phyloP scores from a whole-genome alignment of 2,888 invertebrate species.

The Perizoma affinitatum region DNA sequence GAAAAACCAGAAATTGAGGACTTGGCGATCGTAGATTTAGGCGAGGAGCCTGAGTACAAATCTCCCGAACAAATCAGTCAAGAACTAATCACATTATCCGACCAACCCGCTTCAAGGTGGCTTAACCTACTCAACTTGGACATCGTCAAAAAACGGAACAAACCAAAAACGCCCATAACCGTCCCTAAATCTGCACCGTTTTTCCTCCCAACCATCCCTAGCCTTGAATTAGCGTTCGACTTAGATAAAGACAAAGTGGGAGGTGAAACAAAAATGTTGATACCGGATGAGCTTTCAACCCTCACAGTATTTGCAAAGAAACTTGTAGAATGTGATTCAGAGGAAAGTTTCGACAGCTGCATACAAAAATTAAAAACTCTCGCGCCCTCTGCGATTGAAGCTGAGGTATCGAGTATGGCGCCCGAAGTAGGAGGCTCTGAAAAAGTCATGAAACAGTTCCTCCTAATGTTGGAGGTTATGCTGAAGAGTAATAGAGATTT shows the following conservation, averaged over 20 bases:
- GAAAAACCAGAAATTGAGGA: slow-evolving; percentile 77
- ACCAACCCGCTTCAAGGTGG: slow-evolving; percentile 94
- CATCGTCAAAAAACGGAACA: slow-evolving; percentile 93
- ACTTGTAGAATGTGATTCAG: slow-evolving; percentile 77
- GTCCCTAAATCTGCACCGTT: slow-evolving; percentile 96
- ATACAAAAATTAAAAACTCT: slow-evolving; percentile 86
- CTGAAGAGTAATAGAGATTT: slow-evolving; percentile 91
- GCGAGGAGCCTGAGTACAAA: slow-evolving; percentile 84
- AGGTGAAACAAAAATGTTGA: slow-evolving; percentile 79
- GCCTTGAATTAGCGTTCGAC: slow-evolving; percentile 92
- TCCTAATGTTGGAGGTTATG: slow-evolving; percentile 88
- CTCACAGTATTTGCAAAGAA: slow-evolving; percentile 88
- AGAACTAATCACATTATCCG: slow-evolving; percentile 93
- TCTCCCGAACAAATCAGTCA: slow-evolving; percentile 90
- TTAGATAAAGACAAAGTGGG: slow-evolving; percentile 75
- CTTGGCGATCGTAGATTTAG: slow-evolving; percentile 65
- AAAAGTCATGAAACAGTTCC: slow-evolving; percentile 89
- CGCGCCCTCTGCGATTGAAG: slow-evolving; percentile 93
- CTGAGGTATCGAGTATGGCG: slow-evolving; percentile 92
- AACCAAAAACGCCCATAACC: slow-evolving; percentile 93
- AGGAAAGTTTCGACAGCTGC: slow-evolving; percentile 81
- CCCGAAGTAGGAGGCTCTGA: slow-evolving; percentile 89
- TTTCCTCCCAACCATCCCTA: slow-evolving; percentile 95
- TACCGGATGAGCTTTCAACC: slow-evolving; percentile 85
- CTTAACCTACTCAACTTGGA: slow-evolving; percentile 94